Conservation (phyloP, 1,140 invertebrate species). For the Procambarus virginalis region DNA sequence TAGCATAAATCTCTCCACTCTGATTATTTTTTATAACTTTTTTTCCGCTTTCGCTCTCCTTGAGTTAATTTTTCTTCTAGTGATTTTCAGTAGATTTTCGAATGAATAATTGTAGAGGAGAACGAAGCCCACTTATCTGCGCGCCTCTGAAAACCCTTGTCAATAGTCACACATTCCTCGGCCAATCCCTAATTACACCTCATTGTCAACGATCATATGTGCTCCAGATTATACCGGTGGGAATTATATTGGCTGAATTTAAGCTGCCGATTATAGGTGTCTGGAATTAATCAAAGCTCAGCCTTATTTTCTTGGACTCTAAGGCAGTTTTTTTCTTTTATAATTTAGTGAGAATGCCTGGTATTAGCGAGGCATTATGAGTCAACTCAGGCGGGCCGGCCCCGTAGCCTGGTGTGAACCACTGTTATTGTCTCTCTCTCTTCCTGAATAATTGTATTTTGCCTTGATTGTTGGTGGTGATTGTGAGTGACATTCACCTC, state of each 20-base stretch:
- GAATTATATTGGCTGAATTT: conserved; percentile 52
- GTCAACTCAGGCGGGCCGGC: conserved; percentile 23
- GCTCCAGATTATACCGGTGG: conserved; percentile 50
- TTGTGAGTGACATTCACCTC: conserved; percentile 38
- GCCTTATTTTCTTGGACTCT: conserved; percentile 8
- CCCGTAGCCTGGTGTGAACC: conserved; percentile 31
- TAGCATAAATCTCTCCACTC: neutral
- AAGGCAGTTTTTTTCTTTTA: conserved; percentile 35
- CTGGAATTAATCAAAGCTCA: conserved; percentile 44
- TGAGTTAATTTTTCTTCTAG: neutral
- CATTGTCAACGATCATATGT: conserved; percentile 59
- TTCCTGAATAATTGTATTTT: conserved; percentile 50
- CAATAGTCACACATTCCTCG: conserved; percentile 50
- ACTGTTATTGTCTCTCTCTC: conserved; percentile 35
- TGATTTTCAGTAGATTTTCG: conserved; percentile 16
- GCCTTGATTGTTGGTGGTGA: conserved; percentile 4
- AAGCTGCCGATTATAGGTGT: conserved; percentile 48
- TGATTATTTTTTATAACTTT: neutral
- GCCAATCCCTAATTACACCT: conserved; percentile 46
- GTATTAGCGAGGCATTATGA: conserved; percentile 25
- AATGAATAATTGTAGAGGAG: conserved; percentile 28
- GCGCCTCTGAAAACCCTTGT: conserved; percentile 17
- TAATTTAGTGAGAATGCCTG: conserved; percentile 33
- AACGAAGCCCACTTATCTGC: conserved; percentile 16
- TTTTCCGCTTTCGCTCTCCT: neutral